Base-by-base conservation (phyloP, 2,888 invertebrate species). In the Unio pictorum region DNA sequence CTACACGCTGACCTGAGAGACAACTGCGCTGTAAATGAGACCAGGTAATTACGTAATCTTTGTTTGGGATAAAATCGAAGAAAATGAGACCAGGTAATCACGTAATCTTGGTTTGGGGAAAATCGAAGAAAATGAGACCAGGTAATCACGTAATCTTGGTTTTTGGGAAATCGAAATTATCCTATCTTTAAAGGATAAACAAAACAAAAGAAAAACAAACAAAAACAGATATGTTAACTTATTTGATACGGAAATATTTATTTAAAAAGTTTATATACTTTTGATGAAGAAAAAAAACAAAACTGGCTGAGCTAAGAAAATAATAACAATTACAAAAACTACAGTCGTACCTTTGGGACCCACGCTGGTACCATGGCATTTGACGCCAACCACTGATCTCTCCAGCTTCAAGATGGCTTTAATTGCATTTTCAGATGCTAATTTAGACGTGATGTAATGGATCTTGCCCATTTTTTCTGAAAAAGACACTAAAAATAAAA, bases 351-450 rank as follows among this genome's bases (percentile, higher is more conserved):
- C 75, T 65, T 72, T 74, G 30, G 73, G 73, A 1, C 79, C 78
- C 3, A 80, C 63, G 45, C 72, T 71, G 17, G 73, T 74, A 23
- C 83, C 83, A 11, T 80, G 73, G 66, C 81, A 81, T 63, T 76
- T 75, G 5, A 83, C 73, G 7, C 79, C 83, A 34, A 83, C 64
- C 0, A 81, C 74, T 0, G 82, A 75, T 65, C 75, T 73, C 23
- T 76, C 76, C 11, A 75, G 71, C 28, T 76, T 72, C 4, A 82
- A 71, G 8, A 83, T 74, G n/a, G 71, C 71, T 28, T 74, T 74
- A 6, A 81, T 78, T 20, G 79, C 81, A 57, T 73, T 73, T 61
- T 77, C 69, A 23, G 83, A 73, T 5, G 71, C 73, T 7, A 55
- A 8, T 11, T 69, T 55, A 8, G 78, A 76, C 20, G 76, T 76